These are phyloP conservation scores for Ammospiza caudacuta DNA, from an alignment of 2,113 vertebrate species.

Conservation along the genomic window DNA sequence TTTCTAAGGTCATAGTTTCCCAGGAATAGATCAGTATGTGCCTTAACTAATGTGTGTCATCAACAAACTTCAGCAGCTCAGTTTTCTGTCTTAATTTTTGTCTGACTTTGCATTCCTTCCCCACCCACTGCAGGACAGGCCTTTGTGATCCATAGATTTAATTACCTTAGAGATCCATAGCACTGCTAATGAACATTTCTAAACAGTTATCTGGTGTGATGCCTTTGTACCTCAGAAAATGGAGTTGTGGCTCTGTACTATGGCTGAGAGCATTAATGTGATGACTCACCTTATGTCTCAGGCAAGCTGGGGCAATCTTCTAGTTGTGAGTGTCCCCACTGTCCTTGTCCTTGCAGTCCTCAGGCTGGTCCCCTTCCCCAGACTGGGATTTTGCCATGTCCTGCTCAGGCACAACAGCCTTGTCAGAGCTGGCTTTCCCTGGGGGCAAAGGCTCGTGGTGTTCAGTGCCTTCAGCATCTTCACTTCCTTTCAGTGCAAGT, in stretches of 20 bases:
- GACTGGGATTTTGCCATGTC: not conserved
- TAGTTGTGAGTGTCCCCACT: slow-evolving; percentile 16
- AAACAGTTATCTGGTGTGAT: not conserved
- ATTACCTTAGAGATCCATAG: not conserved
- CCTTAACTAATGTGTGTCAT: not conserved
- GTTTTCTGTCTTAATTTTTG: not conserved
- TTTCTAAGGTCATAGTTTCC: not conserved
- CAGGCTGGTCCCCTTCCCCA: slow-evolving; percentile 13
- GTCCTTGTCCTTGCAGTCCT: slow-evolving; percentile 9
- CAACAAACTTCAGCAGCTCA: not conserved
- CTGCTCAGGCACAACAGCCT: slow-evolving; percentile 15
- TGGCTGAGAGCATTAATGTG: not conserved
- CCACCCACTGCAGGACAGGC: not conserved
- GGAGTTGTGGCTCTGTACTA: not conserved
- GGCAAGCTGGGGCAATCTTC: not conserved
- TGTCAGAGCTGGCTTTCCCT: not conserved
- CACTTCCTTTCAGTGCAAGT: not conserved
- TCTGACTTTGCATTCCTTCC: not conserved
- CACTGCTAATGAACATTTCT: not conserved
- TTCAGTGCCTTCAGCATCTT: not conserved
- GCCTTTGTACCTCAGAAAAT: not conserved
- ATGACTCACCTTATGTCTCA: slow-evolving; percentile 45
- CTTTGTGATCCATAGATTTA: not conserved
- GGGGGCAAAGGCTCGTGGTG: not conserved
- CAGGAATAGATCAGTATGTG: not conserved